Percentiles rank a stretch among this genome's conserved stretches.
phyloP scores from a whole-genome alignment of 1,140 invertebrate species.

The Sminthurides bifidus region DNA sequence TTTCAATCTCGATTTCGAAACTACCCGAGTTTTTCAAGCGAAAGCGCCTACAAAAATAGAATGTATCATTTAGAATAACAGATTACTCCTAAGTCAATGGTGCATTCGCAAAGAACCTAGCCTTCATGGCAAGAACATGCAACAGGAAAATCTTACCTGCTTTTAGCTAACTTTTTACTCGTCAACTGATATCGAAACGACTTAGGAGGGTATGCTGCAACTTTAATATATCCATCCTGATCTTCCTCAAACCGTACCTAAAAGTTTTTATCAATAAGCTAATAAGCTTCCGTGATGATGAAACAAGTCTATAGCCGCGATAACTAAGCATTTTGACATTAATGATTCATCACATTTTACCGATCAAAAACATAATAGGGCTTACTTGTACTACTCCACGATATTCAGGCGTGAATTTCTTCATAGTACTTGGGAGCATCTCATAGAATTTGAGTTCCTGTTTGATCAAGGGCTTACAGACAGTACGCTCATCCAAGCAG shows the following conservation, averaged over 20 bases:
- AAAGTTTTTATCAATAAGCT: too few relatives aligned
- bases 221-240: conserved; percentile 42
- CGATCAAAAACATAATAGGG: conserved; percentile 10
- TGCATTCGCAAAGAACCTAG: too few relatives aligned
- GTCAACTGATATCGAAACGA: conserved; percentile 28
- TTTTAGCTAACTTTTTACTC: conserved; percentile 22
- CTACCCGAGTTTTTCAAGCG: conserved; percentile 38
- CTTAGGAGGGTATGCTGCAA: conserved; percentile 39
- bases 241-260: conserved; percentile 34
- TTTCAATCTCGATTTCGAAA: conserved; percentile 39
- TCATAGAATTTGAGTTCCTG: conserved; percentile 47
- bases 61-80: conserved; percentile 1
- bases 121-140: neutral
- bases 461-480: conserved; percentile 49
- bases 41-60: conserved; percentile 33
- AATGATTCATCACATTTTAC: too few relatives aligned
- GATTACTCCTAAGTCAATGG: too few relatives aligned
- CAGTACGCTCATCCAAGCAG: conserved; percentile 43
- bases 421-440: conserved; percentile 41
- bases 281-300: too few relatives aligned
- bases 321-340: too few relatives aligned
- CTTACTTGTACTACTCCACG: conserved; percentile 35
- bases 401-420: conserved; percentile 44
- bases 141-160: conserved; percentile 17
- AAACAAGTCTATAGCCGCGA: too few relatives aligned